A percentile compares a stretch with the other conserved stretches of the same genome.
Conservation (phyloP, 2,888 invertebrate genomes). For the Caradrina clavipalpis region DNA sequence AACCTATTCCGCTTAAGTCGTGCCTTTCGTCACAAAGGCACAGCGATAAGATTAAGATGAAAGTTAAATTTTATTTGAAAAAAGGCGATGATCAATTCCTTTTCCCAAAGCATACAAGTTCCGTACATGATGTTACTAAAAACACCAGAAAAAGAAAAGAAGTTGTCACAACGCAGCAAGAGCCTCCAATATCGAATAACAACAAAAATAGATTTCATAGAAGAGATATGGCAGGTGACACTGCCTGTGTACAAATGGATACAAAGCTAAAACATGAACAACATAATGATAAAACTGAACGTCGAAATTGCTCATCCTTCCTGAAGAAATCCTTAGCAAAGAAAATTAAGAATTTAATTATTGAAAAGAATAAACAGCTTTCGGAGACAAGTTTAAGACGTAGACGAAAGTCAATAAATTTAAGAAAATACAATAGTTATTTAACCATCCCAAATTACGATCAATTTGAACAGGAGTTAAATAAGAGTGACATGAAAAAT, state of each 20-base stretch:
- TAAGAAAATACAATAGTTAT: conserved; percentile 23
- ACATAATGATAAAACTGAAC: neutral
- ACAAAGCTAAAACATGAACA: conserved; percentile 1
- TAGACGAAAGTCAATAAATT: conserved; percentile 18
- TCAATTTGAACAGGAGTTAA: conserved; percentile 5
- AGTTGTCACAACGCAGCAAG: neutral
- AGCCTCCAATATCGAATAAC: neutral
- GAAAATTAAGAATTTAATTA: conserved; percentile 34
- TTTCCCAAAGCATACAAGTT: conserved; percentile 6
- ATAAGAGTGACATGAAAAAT: neutral
- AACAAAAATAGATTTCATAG: conserved; percentile 3
- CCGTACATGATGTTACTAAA: conserved; percentile 30
- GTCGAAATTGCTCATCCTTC: neutral
- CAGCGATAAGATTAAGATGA: conserved; percentile 49
- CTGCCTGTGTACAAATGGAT: conserved; percentile 5
- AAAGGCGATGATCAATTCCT: conserved; percentile 15
- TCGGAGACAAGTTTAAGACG: conserved; percentile 38
- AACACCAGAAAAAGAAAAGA: conserved; percentile 8
- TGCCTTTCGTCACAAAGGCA: conserved; percentile 52
- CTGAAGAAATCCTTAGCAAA: conserved; percentile 22
- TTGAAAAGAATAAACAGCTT: conserved; percentile 29
- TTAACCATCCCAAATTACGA: conserved; percentile 10
- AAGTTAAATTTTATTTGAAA: conserved; percentile 40
- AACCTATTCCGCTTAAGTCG: conserved; percentile 38
- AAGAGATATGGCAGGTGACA: conserved; percentile 47